Evolutionary conservation across 2,888 invertebrate species (phyloP).

Genomic region (Nomada lathburiana): DNA sequence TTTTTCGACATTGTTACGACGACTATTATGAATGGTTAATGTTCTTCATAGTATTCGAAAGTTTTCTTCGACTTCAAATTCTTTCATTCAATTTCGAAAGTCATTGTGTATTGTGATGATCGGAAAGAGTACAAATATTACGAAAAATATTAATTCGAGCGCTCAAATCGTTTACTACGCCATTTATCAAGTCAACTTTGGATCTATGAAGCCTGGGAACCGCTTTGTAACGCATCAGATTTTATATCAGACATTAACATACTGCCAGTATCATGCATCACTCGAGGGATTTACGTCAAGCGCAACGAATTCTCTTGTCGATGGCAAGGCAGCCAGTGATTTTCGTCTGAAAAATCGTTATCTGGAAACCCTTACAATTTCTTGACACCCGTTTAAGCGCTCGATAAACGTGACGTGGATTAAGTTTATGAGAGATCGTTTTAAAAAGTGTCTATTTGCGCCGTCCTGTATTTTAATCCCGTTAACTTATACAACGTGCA

Average conservation of each 20-base stretch:
- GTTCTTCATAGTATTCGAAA: no score
- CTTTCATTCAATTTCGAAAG: no score
- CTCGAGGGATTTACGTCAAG: conserved; percentile 60
- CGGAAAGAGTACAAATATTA: no score
- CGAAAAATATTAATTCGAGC: no score
- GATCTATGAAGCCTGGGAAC: background rate
- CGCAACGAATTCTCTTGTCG: conserved; percentile 36
- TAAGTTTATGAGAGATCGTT: background rate
- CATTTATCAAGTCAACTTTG: background rate
- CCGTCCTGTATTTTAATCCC: conserved; percentile 1
- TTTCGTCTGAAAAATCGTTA: conserved; percentile 20
- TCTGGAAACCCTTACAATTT: conserved; percentile 13
- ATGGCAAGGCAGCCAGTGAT: conserved; percentile 19
- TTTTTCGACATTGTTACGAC: background rate
- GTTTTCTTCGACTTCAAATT: no score
- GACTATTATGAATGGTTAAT: background rate
- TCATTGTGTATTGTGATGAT: no score
- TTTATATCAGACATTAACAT: conserved; percentile 42
- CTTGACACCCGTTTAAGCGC: conserved; percentile 32
- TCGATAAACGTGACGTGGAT: conserved; percentile 38
- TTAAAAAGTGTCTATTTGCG: background rate
- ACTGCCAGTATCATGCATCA: conserved; percentile 44
- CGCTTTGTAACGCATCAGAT: conserved; percentile 39
- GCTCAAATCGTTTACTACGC: no score
- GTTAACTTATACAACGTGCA: background rate